phyloP scores from a whole-genome alignment of 2,797 vertebrate genomes.

The Lacerta bilineata region DNA sequence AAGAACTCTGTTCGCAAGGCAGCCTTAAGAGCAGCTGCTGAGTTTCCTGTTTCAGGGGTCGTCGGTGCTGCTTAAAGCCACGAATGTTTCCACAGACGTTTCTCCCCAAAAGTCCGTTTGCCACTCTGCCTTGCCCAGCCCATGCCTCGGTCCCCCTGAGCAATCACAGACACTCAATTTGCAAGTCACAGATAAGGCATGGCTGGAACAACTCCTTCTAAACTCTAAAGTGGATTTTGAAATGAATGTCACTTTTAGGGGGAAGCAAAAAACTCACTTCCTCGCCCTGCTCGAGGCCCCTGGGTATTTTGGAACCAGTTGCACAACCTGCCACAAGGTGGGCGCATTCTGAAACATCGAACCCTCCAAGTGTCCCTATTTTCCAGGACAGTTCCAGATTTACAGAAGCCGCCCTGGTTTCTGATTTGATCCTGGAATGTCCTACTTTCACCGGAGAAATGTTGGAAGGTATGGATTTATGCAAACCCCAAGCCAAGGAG shows the following conservation, averaged over 20 bases:
- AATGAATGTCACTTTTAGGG: not conserved
- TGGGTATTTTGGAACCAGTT: not conserved
- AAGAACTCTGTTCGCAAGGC: rapidly evolving
- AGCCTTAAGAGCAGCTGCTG: not conserved
- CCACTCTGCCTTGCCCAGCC: not conserved
- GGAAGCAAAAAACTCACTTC: not conserved
- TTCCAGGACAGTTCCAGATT: too few relatives aligned
- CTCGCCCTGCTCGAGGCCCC: not conserved
- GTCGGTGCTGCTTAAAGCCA: not conserved
- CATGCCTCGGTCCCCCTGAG: not conserved
- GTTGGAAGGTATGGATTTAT: too few relatives aligned
- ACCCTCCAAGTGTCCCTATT: too few relatives aligned
- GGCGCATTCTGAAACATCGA: not conserved
- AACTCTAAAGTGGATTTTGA: not conserved
- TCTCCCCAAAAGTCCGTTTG: rapidly evolving
- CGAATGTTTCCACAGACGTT: rapidly evolving
- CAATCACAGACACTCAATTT: not conserved
- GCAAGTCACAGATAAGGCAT: not conserved
- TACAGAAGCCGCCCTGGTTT: too few relatives aligned
- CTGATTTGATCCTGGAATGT: too few relatives aligned
- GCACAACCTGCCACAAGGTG: not conserved
- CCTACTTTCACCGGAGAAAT: too few relatives aligned
- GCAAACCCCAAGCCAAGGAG: too few relatives aligned
- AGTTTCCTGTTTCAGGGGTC: not conserved
- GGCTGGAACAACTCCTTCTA: too few relatives aligned